These are phyloP conservation scores for Stigmatopora nigra DNA, from an alignment of 2,113 vertebrate species.

Conservation along the genomic window DNA sequence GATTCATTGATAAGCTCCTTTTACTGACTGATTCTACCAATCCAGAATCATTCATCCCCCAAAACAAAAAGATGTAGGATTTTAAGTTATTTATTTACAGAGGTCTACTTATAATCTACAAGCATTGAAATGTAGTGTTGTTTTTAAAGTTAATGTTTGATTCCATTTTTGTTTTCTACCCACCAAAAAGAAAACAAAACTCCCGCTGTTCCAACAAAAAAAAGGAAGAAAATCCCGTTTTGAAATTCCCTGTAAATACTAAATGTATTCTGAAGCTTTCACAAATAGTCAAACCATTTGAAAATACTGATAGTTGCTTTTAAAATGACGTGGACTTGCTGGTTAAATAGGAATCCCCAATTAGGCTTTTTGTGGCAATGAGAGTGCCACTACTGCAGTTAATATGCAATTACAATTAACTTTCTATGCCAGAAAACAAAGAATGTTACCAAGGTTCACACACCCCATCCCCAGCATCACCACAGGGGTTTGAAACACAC, in stretches of 20 bases:
- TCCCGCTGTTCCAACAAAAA: slow-evolving; percentile 17
- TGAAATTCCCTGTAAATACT: slow-evolving; percentile 37
- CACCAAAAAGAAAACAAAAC: neutral
- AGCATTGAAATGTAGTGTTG: slow-evolving; percentile 12
- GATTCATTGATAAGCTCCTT: slow-evolving; percentile 58
- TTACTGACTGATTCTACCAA: slow-evolving; percentile 55
- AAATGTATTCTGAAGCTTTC: slow-evolving; percentile 47
- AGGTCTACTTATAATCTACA: slow-evolving; percentile 36
- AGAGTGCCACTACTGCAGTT: no score
- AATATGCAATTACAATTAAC: no score
- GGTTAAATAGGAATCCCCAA: neutral
- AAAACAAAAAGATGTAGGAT: slow-evolving; percentile 42
- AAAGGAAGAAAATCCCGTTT: slow-evolving; percentile 25
- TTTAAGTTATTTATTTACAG: slow-evolving; percentile 34
- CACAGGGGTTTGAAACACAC: no score
- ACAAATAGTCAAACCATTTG: slow-evolving; percentile 31
- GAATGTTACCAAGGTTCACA: no score
- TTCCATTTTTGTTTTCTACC: neutral
- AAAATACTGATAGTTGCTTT: slow-evolving; percentile 5
- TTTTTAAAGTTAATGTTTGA: neutral
- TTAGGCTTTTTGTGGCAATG: neutral
- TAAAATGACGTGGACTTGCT: neutral
- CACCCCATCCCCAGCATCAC: no score
- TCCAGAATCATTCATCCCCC: slow-evolving; percentile 50
- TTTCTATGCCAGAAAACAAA: no score